These are phyloP conservation scores for Saccostrea cuccullata DNA, from an alignment of 1,140 invertebrate genomes.

Conservation along the genomic window DNA sequence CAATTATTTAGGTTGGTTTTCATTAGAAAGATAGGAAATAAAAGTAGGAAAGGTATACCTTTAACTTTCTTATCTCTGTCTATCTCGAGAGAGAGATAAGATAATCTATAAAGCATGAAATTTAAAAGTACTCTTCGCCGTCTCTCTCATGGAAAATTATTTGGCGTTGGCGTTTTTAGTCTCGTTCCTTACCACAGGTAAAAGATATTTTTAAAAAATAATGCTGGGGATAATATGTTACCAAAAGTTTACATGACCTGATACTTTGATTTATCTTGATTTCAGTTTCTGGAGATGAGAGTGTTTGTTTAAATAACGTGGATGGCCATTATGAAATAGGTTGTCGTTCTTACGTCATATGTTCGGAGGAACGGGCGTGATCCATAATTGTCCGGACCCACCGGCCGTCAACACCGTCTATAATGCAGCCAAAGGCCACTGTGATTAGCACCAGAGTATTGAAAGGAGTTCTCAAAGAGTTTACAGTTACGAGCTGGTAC, in stretches of 20 bases:
- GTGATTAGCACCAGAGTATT: no score
- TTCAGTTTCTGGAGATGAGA: not conserved
- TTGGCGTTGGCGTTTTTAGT: not conserved
- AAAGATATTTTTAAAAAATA: not conserved
- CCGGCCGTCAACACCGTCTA: constrained; percentile 21
- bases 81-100: no score
- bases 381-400: constrained; percentile 28
- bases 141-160: not conserved
- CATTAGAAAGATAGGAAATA: no score
- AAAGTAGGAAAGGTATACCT: no score
- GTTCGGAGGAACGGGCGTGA: not conserved
- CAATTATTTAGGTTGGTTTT: no score
- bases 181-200: not conserved
- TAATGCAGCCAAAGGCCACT: constrained; percentile 24
- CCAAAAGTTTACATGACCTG: no score
- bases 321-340: constrained; percentile 41
- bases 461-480: no score
- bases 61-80: no score
- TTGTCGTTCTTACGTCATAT: constrained; percentile 33
- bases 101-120: not conserved
- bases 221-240: no score
- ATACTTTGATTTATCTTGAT: not conserved
- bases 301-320: not conserved
- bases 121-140: not conserved
- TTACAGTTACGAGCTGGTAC: no score